Evolutionary conservation across 2,888 invertebrate genomes (phyloP).

Genomic region (Trissoscelio sp.): DNA sequence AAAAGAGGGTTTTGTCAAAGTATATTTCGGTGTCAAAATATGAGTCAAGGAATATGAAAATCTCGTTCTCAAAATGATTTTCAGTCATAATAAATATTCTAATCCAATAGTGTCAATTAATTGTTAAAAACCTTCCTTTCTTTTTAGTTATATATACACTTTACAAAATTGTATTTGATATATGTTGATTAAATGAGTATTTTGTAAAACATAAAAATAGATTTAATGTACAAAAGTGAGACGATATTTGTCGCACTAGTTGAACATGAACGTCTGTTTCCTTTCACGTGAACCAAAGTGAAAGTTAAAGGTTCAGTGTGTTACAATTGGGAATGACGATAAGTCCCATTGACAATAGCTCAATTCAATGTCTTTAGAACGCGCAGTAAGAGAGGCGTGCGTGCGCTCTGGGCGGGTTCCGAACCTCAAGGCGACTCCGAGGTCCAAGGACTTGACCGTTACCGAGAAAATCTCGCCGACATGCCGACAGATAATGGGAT

Average conservation of each 20-base stretch:
- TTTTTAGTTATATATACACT: too few relatives aligned
- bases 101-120: too few relatives aligned
- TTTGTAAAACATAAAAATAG: too few relatives aligned
- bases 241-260: slow-evolving; percentile 38
- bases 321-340: slow-evolving; percentile 34
- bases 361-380: slow-evolving; percentile 76
- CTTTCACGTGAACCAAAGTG: slow-evolving; percentile 51
- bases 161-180: too few relatives aligned
- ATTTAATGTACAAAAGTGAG: slow-evolving; percentile 10
- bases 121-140: too few relatives aligned
- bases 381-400: slow-evolving; percentile 81
- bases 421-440: slow-evolving; percentile 80
- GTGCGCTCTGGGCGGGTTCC: slow-evolving; percentile 80
- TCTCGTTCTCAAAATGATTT: too few relatives aligned
- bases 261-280: slow-evolving; percentile 18
- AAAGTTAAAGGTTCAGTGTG: slow-evolving; percentile 43
- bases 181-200: too few relatives aligned
- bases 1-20: too few relatives aligned
- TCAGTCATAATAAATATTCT: too few relatives aligned
- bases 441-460: slow-evolving; percentile 81
- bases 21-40: too few relatives aligned
- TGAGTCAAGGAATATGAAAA: too few relatives aligned
- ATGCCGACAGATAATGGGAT: slow-evolving; percentile 70
- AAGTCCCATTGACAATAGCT: slow-evolving; percentile 57
- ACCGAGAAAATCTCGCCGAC: slow-evolving; percentile 80